Base-by-base conservation (phyloP, 2,113 vertebrate genomes). In the Agapornis roseicollis region DNA sequence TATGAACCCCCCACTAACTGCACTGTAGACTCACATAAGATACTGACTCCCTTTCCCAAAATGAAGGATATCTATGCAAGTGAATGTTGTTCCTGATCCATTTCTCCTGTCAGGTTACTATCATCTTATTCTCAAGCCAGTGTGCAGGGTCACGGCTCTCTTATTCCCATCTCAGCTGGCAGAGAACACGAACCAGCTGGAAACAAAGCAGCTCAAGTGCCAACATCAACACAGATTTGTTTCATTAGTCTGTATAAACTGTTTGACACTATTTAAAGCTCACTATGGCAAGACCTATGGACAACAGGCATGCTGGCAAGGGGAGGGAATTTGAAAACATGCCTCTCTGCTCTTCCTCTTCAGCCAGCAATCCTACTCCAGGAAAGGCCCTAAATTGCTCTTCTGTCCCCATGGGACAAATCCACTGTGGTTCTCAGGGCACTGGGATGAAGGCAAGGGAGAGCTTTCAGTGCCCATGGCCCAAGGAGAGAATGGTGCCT, bases 101-200 rank as follows among this genome's bases (percentile, higher is more conserved):
- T 31, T 91, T 90, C 28, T 72, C 39, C 65, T 84, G 47, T 41
- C 89, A 35, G 15, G 49, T 94, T 53, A n/a, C 53, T 52, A 24
- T 72, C 65, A 37, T 33, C 27, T 11, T 23, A 47, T 47, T 27
- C 87, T 24, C 70, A 84, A 80, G 66, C 14, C 33, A 71, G 47
- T 1, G n/a, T 25, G 41, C 2, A 2, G 12, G 70, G 55, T 68
- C 0, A 0, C 13, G 41, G 52, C 39, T 9, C 7, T 0, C 1
- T 84, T 66, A 28, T 49, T 58, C 65, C 69, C 4, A 0, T 56
- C 55, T 55, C 60, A 84, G 80, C 0, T 16, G 1, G 42, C 1
- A 1, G 22, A 79, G 65, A 86, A 82, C 39, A 63, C 0, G 1
- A 3, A 84, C 39, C 27, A 85, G 58, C 78, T 15, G 58, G 65